Conservation (phyloP, 2,888 invertebrate species). For the Hololepta plana region DNA sequence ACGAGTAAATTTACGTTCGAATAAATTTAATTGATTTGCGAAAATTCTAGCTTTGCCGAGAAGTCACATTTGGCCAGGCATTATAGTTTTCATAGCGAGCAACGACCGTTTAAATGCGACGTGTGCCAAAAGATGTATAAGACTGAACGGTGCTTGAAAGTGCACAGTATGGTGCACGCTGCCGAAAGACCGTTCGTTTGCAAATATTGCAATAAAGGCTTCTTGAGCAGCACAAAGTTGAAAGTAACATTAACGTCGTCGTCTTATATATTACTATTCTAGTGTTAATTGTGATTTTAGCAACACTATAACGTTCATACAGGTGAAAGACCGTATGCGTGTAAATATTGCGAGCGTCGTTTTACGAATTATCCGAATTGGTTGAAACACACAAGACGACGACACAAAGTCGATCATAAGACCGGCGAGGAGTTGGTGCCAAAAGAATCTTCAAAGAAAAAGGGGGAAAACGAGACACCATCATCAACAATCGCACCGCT, state of each 20-base stretch:
- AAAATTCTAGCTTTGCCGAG: slow-evolving; percentile 23
- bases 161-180: slow-evolving; percentile 34
- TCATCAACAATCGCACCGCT: too few relatives aligned
- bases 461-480: slow-evolving; percentile 7
- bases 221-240: slow-evolving; percentile 35
- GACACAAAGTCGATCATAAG: slow-evolving; percentile 30
- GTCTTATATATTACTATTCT: slow-evolving; percentile 6
- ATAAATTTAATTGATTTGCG: slow-evolving; percentile 3
- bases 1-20: slow-evolving; percentile 1
- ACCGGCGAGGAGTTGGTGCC: slow-evolving; percentile 19
- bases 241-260: slow-evolving; percentile 18
- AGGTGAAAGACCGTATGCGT: slow-evolving; percentile 34
- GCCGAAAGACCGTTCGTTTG: slow-evolving; percentile 35
- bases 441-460: slow-evolving; percentile 13
- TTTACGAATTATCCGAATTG: slow-evolving; percentile 39
- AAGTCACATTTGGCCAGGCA: slow-evolving; percentile 27
- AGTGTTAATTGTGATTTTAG: too few relatives aligned
- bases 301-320: slow-evolving; percentile 40
- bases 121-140: slow-evolving; percentile 35
- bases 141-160: slow-evolving; percentile 37
- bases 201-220: slow-evolving; percentile 35
- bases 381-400: slow-evolving; percentile 36
- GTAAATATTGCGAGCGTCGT: slow-evolving; percentile 33
- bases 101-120: slow-evolving; percentile 26
- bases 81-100: slow-evolving; percentile 26